Percentiles rank a stretch among this genome's conserved stretches.
These are phyloP conservation scores for Pinna nobilis DNA, from an alignment of 1,140 invertebrate genomes.

Conservation along the genomic window DNA sequence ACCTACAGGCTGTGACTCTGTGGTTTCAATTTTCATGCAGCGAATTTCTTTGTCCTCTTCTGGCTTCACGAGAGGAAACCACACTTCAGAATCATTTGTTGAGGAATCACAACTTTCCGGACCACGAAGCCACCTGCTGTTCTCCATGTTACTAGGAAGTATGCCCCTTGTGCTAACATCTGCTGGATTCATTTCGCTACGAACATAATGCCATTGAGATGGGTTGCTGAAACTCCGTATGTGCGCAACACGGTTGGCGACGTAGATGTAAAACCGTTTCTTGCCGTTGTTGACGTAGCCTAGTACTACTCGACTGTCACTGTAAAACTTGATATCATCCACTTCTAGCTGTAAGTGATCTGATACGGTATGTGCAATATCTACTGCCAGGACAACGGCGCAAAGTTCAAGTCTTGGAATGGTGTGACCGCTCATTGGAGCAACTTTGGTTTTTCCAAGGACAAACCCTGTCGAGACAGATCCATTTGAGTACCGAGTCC, in stretches of 20 bases:
- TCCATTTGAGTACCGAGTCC: neutral
- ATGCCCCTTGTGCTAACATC: constrained; percentile 23
- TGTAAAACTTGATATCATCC: constrained; percentile 9
- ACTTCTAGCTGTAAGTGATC: constrained; percentile 18
- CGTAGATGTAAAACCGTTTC: constrained; percentile 24
- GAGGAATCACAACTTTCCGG: neutral
- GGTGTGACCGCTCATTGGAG: constrained; percentile 21
- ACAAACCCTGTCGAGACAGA: constrained; percentile 10
- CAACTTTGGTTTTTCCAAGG: constrained; percentile 29
- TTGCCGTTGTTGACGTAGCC: constrained; percentile 6
- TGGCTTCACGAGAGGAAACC: neutral
- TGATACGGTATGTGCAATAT: constrained; percentile 17
- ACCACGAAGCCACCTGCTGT: neutral
- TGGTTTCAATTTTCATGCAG: too few species aligned
- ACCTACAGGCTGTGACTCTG: neutral
- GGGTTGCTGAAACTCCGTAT: neutral
- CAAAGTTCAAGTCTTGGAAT: constrained; percentile 28
- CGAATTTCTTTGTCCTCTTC: neutral
- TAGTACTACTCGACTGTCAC: constrained; percentile 23
- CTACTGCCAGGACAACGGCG: constrained; percentile 29
- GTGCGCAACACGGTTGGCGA: constrained; percentile 15
- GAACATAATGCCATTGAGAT: constrained; percentile 22
- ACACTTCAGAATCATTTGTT: neutral
- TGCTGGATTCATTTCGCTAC: constrained; percentile 16
- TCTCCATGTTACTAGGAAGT: neutral